These are phyloP conservation scores for Theonella swinhoei DNA, from an alignment of 37 sponge, comb jelly and placozoan genomes.

Conservation along the genomic window DNA sequence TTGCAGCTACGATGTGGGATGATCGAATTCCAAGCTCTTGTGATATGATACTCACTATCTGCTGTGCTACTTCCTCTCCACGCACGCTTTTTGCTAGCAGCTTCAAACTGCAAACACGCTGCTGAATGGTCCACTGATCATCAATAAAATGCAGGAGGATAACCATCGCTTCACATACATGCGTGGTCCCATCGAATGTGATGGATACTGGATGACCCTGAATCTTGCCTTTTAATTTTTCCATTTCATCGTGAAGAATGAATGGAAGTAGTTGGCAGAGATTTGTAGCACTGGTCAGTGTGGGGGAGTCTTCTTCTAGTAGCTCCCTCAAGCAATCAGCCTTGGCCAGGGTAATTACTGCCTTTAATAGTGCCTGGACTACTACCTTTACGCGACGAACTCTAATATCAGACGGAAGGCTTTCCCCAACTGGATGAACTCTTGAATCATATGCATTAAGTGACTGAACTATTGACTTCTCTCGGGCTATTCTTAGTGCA, in stretches of 20 bases:
- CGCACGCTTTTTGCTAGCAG: conserved; percentile 4
- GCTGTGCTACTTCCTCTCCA: conserved; percentile 12
- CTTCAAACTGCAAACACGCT: conserved; percentile 5
- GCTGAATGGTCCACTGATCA: conserved; percentile 19
- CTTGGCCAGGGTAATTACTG: conserved; percentile 22
- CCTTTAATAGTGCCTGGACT: conserved; percentile 8
- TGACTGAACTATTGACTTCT: conserved; percentile 22
- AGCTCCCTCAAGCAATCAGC: conserved; percentile 29
- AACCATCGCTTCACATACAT: conserved; percentile 4
- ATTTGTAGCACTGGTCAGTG: neutral
- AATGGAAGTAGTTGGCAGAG: conserved; percentile 30
- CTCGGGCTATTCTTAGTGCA: neutral
- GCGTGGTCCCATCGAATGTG: conserved; percentile 18
- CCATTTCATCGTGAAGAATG: conserved; percentile 20
- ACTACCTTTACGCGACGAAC: conserved; percentile 25
- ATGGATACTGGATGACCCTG: neutral
- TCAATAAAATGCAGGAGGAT: conserved; percentile 16
- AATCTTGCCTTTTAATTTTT: conserved; percentile 4
- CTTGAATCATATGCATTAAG: conserved; percentile 20
- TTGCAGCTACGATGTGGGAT: conserved; percentile 1
- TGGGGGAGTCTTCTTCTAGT: conserved; percentile 22
- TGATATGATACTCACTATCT: neutral
- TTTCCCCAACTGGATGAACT: conserved; percentile 39
- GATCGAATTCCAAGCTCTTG: conserved; percentile 9
- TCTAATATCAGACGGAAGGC: conserved; percentile 1